A percentile compares a stretch with the other conserved stretches of the same genome.
Conservation (phyloP, 92 coral and sea anemone genomes). For the Montipora capitata region DNA sequence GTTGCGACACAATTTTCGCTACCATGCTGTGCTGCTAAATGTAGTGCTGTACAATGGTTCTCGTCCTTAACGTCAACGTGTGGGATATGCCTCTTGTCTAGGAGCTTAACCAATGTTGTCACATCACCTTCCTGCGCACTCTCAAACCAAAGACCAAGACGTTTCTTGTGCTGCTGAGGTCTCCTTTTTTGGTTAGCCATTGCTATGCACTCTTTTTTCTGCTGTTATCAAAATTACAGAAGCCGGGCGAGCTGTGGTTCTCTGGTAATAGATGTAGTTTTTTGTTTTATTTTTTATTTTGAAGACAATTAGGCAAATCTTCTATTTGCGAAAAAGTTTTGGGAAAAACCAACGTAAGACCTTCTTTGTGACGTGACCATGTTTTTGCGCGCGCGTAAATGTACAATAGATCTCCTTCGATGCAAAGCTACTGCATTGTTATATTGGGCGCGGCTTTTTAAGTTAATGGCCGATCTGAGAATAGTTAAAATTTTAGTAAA, state of each 20-base stretch:
- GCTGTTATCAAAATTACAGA: too few species aligned
- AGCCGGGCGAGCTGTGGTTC: not conserved
- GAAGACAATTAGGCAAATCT: too few species aligned
- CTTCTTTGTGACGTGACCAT: not conserved
- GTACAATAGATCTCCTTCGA: too few species aligned
- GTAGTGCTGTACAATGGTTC: constrained; percentile 79
- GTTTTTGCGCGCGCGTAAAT: not conserved
- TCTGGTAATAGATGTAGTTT: not conserved
- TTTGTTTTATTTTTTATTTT: too few species aligned
- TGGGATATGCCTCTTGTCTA: constrained; percentile 28
- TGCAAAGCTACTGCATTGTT: too few species aligned
- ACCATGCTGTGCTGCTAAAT: constrained; percentile 82
- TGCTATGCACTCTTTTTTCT: not conserved
- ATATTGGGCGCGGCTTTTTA: too few species aligned
- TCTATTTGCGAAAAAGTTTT: not conserved
- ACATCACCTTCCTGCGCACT: constrained; percentile 73
- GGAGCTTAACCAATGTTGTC: constrained; percentile 31
- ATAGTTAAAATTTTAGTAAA: too few species aligned
- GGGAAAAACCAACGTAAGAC: too few species aligned
- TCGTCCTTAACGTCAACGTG: constrained; percentile 76
- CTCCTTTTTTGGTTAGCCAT: not conserved
- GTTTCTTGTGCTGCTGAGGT: not conserved
- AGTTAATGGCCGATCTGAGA: too few species aligned
- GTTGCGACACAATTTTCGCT: constrained; percentile 73
- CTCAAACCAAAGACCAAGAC: constrained; percentile 61